A percentile compares a stretch with the other conserved stretches of the same genome.
Conservation (phyloP, 2,888 invertebrate species). For the Dichetophora obliterata region DNA sequence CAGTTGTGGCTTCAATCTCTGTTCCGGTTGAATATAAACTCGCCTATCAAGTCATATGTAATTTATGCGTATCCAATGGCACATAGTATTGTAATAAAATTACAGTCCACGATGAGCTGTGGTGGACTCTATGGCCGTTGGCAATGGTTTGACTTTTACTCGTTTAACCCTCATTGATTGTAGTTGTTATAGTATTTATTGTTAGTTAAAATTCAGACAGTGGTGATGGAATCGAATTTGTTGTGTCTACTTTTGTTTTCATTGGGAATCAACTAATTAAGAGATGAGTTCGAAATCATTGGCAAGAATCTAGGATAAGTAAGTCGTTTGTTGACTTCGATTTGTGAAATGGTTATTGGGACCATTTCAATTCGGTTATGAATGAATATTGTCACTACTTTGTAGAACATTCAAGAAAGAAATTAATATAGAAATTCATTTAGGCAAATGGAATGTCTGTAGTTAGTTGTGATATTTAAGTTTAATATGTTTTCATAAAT, state of each 20-base stretch:
- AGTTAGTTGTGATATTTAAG: too few species aligned
- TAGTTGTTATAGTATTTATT: constrained; percentile 26
- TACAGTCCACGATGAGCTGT: constrained; percentile 18
- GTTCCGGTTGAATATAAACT: constrained; percentile 54
- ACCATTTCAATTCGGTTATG: not conserved
- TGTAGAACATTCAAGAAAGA: not conserved
- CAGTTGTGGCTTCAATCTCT: constrained; percentile 39
- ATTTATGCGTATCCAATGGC: constrained; percentile 66
- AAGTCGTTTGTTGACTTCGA: constrained; percentile 1
- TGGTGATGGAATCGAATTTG: constrained; percentile 1
- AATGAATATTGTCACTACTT: not conserved
- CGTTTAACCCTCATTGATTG: constrained; percentile 22
- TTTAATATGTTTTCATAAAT: too few species aligned
- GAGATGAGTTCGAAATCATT: constrained; percentile 26
- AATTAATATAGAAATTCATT: not conserved
- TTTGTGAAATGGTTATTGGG: constrained; percentile 3
- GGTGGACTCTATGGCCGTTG: not conserved
- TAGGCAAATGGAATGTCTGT: not conserved
- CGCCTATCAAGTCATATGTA: constrained; percentile 65
- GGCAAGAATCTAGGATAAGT: not conserved
- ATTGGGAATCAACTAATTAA: constrained; percentile 28
- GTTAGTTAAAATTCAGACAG: constrained; percentile 22
- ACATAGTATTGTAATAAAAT: constrained; percentile 51
- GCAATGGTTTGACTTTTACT: not conserved
- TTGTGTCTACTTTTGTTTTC: not conserved